These are phyloP conservation scores for Callorhinus ursinus DNA, from an alignment of 2,113 vertebrate genomes.

Conservation along the genomic window DNA sequence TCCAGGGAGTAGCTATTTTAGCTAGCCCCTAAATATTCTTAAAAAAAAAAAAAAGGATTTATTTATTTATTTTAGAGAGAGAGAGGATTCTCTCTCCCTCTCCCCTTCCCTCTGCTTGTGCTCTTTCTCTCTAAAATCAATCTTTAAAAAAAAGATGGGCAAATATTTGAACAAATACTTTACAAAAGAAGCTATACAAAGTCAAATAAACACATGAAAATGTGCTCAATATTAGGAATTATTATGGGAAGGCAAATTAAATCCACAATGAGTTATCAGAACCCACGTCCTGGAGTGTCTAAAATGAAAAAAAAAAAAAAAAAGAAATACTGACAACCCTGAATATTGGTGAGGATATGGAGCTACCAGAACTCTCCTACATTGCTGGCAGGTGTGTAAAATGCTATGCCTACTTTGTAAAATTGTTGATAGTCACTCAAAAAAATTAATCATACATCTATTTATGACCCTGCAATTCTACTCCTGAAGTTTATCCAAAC, in stretches of 20 bases:
- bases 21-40: not conserved
- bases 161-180: not conserved
- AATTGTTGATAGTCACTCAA: not conserved
- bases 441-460: not conserved
- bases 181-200: not conserved
- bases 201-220: not conserved
- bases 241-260: not conserved
- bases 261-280: not conserved
- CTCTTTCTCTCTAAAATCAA: not conserved
- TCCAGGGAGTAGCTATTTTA: not conserved
- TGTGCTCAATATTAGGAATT: not conserved
- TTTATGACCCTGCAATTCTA: not conserved
- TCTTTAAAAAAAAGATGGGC: not conserved
- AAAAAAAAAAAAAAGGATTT: no score
- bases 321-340: not conserved
- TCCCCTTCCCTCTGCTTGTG: not conserved
- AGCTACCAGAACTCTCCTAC: not conserved
- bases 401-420: not conserved
- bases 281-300: not conserved
- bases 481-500: not conserved
- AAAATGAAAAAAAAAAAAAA: not conserved
- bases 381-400: not conserved
- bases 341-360: not conserved
- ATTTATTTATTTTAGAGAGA: not conserved
- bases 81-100: not conserved